These are phyloP conservation scores for Epizoanthus fatuus DNA, from an alignment of 92 coral and sea anemone genomes.

Conservation along the genomic window DNA sequence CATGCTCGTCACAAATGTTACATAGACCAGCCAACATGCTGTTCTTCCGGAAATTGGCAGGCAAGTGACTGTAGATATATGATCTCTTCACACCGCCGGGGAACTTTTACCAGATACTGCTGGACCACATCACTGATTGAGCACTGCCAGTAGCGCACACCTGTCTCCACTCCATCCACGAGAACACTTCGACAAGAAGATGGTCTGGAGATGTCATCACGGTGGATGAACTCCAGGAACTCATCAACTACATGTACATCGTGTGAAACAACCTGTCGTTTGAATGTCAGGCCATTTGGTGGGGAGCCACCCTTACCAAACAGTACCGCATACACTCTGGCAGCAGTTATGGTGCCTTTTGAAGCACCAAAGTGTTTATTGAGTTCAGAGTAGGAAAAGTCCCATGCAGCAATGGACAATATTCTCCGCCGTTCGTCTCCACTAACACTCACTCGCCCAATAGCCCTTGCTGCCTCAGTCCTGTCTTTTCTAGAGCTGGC, in stretches of 20 bases:
- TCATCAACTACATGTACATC: conserved; percentile 54
- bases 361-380: conserved; percentile 16
- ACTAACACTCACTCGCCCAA: background rate
- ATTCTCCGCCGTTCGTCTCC: conserved; percentile 22
- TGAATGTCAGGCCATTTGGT: conserved; percentile 27
- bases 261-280: conserved; percentile 47
- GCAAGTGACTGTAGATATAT: conserved; percentile 62
- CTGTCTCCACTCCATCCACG: conserved; percentile 34
- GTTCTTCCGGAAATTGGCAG: background rate
- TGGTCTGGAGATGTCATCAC: conserved; percentile 54
- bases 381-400: conserved; percentile 29
- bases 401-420: conserved; percentile 50
- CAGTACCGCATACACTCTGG: too few relatives aligned
- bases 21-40: too few relatives aligned
- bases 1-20: too few relatives aligned
- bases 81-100: conserved; percentile 62
- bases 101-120: conserved; percentile 39
- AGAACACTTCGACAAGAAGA: conserved; percentile 64
- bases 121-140: conserved; percentile 45
- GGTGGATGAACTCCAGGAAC: conserved; percentile 42
- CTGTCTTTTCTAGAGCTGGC: background rate
- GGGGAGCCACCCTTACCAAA: conserved; percentile 68
- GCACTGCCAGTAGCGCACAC: conserved; percentile 57
- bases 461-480: background rate
- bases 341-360: conserved; percentile 58